Evolutionary conservation across 2,888 invertebrate species (phyloP).

Genomic region (Philhelius pedissequus): DNA sequence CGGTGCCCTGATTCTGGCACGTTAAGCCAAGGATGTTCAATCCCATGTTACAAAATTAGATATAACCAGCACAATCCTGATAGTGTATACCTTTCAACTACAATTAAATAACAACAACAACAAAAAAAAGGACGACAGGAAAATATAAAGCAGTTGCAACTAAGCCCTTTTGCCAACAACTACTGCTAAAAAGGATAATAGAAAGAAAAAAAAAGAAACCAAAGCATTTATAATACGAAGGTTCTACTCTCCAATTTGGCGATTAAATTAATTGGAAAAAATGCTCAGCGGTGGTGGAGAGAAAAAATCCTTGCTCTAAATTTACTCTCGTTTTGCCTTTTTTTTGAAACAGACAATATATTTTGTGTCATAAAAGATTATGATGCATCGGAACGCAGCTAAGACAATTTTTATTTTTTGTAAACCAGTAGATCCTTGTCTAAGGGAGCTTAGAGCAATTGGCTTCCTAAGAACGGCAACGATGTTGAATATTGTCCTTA

Average conservation of each 20-base stretch:
- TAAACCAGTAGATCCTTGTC: not conserved
- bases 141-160: not conserved
- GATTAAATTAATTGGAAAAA: slow-evolving; percentile 60
- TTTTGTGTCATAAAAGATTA: not conserved
- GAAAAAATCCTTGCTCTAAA: not conserved
- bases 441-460: not conserved
- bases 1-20: slow-evolving; percentile 60
- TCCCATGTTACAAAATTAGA: slow-evolving; percentile 40
- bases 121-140: not conserved
- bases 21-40: not conserved
- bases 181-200: not conserved
- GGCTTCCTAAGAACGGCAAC: too few relatives aligned
- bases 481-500: too few relatives aligned
- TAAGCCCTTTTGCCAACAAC: slow-evolving; percentile 24
- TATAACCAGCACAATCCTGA: not conserved
- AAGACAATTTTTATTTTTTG: not conserved
- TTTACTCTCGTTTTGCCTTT: not conserved
- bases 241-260: slow-evolving; percentile 47
- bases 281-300: not conserved
- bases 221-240: slow-evolving; percentile 1
- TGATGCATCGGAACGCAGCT: not conserved
- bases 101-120: not conserved
- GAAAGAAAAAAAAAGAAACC: not conserved
- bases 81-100: not conserved
- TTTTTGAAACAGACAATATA: not conserved